Evolutionary conservation across 1,140 invertebrate species (phyloP).

Genomic region (Calycopis cecrops): DNA sequence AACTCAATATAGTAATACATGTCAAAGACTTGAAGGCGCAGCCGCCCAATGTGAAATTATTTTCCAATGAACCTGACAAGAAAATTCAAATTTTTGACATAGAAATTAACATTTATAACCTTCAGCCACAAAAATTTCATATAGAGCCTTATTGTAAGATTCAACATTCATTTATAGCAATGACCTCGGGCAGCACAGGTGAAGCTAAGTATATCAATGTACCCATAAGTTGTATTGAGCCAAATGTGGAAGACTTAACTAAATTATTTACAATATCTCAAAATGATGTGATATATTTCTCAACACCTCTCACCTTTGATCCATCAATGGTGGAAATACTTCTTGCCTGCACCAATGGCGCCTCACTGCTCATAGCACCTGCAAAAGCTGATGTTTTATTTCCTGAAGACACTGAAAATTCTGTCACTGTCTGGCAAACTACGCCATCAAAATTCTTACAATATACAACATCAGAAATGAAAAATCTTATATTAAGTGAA

Average conservation of each 20-base stretch:
- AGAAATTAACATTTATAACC: slow-evolving; percentile 43
- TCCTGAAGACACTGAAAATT: slow-evolving; percentile 47
- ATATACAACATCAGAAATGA: slow-evolving; percentile 74
- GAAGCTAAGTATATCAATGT: slow-evolving; percentile 79
- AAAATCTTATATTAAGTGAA: slow-evolving; percentile 74
- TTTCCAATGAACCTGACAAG: slow-evolving; percentile 50
- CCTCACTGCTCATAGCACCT: slow-evolving; percentile 79
- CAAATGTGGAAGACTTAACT: slow-evolving; percentile 79
- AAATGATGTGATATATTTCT: slow-evolving; percentile 81
- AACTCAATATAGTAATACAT: slow-evolving; percentile 46
- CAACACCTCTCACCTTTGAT: slow-evolving; percentile 88
- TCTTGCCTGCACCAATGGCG: slow-evolving; percentile 78
- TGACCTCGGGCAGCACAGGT: slow-evolving; percentile 82
- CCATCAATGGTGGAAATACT: slow-evolving; percentile 87
- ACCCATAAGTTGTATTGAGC: slow-evolving; percentile 76
- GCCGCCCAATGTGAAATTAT: slow-evolving; percentile 29
- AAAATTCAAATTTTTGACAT: slow-evolving; percentile 49
- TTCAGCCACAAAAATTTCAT: slow-evolving; percentile 22
- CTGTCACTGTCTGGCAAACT: slow-evolving; percentile 83
- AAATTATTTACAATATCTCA: slow-evolving; percentile 70
- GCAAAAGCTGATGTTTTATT: slow-evolving; percentile 69
- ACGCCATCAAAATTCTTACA: slow-evolving; percentile 84
- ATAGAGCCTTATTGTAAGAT: slow-evolving; percentile 25
- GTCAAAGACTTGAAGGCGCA: slow-evolving; percentile 31
- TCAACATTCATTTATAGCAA: slow-evolving; percentile 70